Base-by-base conservation (phyloP, 2,888 invertebrate genomes). In the Sphecodes monilicornis region DNA sequence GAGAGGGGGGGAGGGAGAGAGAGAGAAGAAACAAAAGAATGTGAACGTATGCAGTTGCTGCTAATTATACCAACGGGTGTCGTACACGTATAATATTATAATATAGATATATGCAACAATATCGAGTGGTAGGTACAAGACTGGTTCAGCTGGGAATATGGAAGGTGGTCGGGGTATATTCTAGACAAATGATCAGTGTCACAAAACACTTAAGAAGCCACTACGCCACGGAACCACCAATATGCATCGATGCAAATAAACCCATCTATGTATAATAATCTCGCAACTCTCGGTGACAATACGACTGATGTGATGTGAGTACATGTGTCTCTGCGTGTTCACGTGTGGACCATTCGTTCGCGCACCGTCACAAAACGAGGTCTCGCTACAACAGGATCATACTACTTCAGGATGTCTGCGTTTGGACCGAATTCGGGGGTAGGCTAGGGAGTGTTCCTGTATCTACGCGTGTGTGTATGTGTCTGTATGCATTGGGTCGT, bases 211-310 rank as follows among this genome's bases (percentile, higher is more conserved):
- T 88, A 91, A 91, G 83, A 92, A 92, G 91, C 92, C 89, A 92
- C 92, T 92, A 92, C 91, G 87, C 87, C 91, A 92, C 86, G 91
- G 89, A 68, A 92, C 88, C 91, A 92, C 84, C 88, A 92, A 91
- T 90, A 90, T 89, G 90, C 89, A 91, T 89, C 75, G 86, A 83
- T 87, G 86, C 87, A 83, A 86, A 13, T 68, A 82, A 78, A 82
- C 72, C 84, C 81, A 88, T 86, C 80, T 74, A 86, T 85, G 81
- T 78, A 50, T 54, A 54, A n/a, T 54, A 54, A 54, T 78, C 57
- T 82, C 72, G 66, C 66, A 76, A n/a, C 39, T 81, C 66, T 66
- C 54, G 70, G 68, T 66, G 82, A 46, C 41, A 36, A 76, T 57
- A 66, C 36, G 41, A 32, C 13, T 71, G 26, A 75, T 71, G 81